phyloP scores from a whole-genome alignment of 2,797 vertebrate genomes.

The Ispidina picta region DNA sequence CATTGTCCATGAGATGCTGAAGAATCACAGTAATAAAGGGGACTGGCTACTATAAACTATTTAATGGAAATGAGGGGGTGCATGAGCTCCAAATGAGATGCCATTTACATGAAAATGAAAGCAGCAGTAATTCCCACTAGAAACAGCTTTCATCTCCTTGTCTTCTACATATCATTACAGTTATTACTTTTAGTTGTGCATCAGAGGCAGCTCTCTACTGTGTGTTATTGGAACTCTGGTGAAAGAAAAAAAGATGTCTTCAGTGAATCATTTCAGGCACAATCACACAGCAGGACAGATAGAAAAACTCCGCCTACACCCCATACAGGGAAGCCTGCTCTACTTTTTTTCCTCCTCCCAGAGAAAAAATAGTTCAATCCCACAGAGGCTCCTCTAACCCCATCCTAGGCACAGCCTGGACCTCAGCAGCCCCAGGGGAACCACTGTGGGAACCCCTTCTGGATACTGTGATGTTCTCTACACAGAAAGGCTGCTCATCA shows the following conservation, averaged over 20 bases:
- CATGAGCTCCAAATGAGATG: background rate
- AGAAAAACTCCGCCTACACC: background rate
- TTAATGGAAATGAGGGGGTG: background rate
- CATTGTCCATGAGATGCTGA: background rate
- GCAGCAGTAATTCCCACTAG: background rate
- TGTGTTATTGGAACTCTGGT: background rate
- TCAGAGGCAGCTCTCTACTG: background rate
- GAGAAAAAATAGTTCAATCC: background rate
- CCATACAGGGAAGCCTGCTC: background rate
- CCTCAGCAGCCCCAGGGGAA: background rate
- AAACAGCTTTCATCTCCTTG: background rate
- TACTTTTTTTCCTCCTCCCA: background rate
- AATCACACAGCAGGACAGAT: rapidly evolving
- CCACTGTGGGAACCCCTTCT: background rate
- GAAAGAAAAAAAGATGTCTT: background rate
- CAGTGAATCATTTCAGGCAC: background rate
- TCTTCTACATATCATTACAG: background rate
- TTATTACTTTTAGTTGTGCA: background rate
- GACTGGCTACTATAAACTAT: background rate
- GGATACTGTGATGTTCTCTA: rapidly evolving
- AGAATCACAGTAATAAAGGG: background rate
- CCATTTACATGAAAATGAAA: background rate
- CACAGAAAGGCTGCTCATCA: background rate
- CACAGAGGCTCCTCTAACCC: background rate
- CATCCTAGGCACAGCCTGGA: background rate